phyloP scores from a whole-genome alignment of 2,113 vertebrate genomes.

The Platichthys flesus region DNA sequence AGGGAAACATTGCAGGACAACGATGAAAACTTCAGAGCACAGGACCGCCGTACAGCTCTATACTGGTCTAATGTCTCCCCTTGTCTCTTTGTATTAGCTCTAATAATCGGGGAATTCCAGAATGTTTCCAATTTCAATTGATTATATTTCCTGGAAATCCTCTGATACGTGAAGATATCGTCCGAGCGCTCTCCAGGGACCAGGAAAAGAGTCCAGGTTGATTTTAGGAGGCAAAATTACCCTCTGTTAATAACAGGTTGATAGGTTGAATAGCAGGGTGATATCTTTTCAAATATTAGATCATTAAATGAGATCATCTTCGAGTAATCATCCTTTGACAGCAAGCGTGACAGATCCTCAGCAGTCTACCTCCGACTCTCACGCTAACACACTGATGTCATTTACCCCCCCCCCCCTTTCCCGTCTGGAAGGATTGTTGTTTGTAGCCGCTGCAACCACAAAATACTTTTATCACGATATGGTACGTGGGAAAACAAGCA shows the following conservation, averaged over 20 bases:
- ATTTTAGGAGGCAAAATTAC: constrained; percentile 47
- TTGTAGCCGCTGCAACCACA: constrained; percentile 27
- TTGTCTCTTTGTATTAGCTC: constrained; percentile 20
- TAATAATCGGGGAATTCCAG: constrained; percentile 8
- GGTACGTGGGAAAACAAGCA: constrained; percentile 34
- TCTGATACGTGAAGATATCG: background rate
- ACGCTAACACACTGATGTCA: constrained; percentile 71
- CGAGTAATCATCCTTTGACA: constrained; percentile 71
- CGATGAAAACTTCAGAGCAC: background rate
- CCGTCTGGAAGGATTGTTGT: constrained; percentile 27
- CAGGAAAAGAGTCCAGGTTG: constrained; percentile 41
- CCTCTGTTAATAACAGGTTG: constrained; percentile 41
- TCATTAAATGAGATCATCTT: constrained; percentile 77
- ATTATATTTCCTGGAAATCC: constrained; percentile 33
- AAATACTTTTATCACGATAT: constrained; percentile 37
- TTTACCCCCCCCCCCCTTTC: constrained; percentile 22
- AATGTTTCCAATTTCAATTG: constrained; percentile 33
- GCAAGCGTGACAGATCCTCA: constrained; percentile 64
- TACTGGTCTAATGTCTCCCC: background rate
- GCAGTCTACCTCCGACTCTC: constrained; percentile 68
- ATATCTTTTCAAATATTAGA: constrained; percentile 67
- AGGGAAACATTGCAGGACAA: background rate
- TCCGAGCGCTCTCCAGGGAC: constrained; percentile 25
- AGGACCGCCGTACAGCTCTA: background rate
- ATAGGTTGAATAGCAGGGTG: too few relatives aligned